phyloP scores from a whole-genome alignment of 2,888 invertebrate species.

The Adelognathus sp. region DNA sequence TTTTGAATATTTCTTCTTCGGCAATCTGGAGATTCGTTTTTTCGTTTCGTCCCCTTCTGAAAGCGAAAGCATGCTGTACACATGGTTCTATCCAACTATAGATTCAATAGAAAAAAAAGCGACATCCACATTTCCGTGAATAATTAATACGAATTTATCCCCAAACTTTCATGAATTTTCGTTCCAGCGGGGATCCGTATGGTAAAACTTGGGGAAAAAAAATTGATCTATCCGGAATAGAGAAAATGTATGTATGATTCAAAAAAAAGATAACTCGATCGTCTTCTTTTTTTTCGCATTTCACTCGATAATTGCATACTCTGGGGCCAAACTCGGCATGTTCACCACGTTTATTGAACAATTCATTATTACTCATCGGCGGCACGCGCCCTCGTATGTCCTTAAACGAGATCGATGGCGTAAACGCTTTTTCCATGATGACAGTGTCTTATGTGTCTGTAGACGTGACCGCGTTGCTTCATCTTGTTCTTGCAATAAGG shows the following conservation, averaged over 20 bases:
- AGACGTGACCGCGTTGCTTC: conserved; percentile 75
- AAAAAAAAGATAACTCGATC: not conserved
- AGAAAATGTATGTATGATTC: not conserved
- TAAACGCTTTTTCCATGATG: conserved; percentile 70
- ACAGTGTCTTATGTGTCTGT: conserved; percentile 71
- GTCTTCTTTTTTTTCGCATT: not conserved
- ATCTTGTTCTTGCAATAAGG: conserved; percentile 72
- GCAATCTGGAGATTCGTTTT: not conserved
- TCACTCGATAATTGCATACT: not conserved
- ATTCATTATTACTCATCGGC: not conserved
- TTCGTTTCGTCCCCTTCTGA: conserved; percentile 20
- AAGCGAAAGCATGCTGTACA: conserved; percentile 55
- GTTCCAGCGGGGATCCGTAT: not conserved
- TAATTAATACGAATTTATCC: conserved; percentile 11
- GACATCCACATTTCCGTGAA: conserved; percentile 7
- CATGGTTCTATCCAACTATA: conserved; percentile 50
- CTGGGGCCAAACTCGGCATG: not conserved
- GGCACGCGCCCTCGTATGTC: not conserved
- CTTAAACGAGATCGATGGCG: conserved; percentile 68
- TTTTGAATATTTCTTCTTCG: not conserved
- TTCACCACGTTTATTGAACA: conserved; percentile 8
- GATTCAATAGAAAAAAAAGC: conserved; percentile 38
- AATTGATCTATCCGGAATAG: not conserved
- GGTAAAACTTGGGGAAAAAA: not conserved
- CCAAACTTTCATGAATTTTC: not conserved